These are phyloP conservation scores for Eidolon dupreanum DNA, from an alignment of 2,797 vertebrate species.

Conservation along the genomic window DNA sequence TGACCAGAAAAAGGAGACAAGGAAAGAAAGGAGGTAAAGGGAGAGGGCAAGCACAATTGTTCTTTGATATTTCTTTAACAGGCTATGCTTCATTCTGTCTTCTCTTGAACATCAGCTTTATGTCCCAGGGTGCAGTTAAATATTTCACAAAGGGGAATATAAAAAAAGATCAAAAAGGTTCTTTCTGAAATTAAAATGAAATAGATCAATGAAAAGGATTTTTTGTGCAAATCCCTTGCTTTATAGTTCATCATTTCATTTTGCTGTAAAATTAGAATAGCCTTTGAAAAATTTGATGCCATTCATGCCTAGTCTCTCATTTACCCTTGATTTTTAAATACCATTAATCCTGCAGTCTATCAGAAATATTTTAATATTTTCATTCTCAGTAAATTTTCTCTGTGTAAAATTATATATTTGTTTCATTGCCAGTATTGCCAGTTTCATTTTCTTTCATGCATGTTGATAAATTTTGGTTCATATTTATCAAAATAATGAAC, in stretches of 20 bases:
- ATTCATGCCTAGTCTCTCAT: background rate
- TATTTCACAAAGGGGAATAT: constrained; percentile 47
- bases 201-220: constrained; percentile 40
- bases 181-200: constrained; percentile 58
- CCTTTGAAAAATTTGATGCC: constrained; percentile 44
- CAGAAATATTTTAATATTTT: background rate
- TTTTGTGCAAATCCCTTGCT: constrained; percentile 55
- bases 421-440: background rate
- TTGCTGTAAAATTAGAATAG: constrained; percentile 41
- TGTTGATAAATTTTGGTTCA: background rate
- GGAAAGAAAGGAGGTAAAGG: background rate
- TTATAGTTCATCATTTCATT: constrained; percentile 54
- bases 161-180: constrained; percentile 47
- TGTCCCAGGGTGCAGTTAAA: constrained; percentile 18
- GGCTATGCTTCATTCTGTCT: background rate
- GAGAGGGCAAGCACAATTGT: background rate
- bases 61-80: background rate
- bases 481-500: background rate
- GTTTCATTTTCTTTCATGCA: background rate
- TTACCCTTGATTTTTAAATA: constrained; percentile 51
- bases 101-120: background rate
- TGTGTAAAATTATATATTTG: background rate
- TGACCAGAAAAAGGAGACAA: background rate
- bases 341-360: background rate
- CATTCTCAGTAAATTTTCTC: background rate